phyloP scores from a whole-genome alignment of 2,113 vertebrate species.

The Nothocercus julius region DNA sequence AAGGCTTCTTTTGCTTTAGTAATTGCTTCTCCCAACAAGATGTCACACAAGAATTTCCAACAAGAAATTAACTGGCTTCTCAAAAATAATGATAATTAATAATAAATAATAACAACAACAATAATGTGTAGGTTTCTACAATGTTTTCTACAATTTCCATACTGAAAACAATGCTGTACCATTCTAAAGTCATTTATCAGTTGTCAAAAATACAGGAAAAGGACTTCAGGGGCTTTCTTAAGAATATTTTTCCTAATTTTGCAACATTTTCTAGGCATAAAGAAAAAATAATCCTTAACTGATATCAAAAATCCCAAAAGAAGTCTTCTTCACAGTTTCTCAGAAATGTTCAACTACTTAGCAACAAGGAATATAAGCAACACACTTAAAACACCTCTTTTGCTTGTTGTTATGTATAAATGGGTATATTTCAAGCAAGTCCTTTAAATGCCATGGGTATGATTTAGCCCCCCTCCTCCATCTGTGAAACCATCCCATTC shows the following conservation, averaged over 20 bases:
- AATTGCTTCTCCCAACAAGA: not conserved
- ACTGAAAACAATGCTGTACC: not conserved
- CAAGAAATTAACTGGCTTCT: not conserved
- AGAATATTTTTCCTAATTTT: not conserved
- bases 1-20: slow-evolving; percentile 6
- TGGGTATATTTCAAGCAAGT: not conserved
- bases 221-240: not conserved
- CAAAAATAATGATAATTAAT: not conserved
- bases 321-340: not conserved
- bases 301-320: not conserved
- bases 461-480: not conserved
- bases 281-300: not conserved
- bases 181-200: not conserved
- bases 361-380: not conserved
- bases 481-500: not conserved
- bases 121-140: not conserved
- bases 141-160: not conserved
- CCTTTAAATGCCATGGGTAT: not conserved
- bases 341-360: not conserved
- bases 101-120: no score
- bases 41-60: not conserved
- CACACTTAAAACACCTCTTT: not conserved
- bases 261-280: not conserved
- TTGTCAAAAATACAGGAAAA: not conserved
- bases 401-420: not conserved